These are phyloP conservation scores for Drosophila robusta DNA, from an alignment of 2,888 invertebrate genomes.

Conservation along the genomic window DNA sequence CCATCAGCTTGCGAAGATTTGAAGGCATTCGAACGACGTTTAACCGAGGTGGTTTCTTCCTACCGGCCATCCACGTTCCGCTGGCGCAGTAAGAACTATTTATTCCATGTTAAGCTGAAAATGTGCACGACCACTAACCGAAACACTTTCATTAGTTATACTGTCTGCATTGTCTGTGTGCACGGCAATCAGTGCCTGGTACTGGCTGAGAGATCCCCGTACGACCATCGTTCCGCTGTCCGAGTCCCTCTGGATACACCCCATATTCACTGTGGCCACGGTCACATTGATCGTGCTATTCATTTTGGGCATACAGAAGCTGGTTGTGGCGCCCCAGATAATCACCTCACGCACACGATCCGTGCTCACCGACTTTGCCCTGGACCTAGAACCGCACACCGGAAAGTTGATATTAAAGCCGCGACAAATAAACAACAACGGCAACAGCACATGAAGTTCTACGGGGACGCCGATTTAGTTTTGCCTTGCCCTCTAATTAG, in stretches of 20 bases:
- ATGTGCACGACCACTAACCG: not conserved
- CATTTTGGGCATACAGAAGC: constrained; percentile 96
- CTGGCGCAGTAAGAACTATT: constrained; percentile 94
- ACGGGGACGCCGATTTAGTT: constrained; percentile 34
- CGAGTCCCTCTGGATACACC: constrained; percentile 96
- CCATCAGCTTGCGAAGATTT: constrained; percentile 98
- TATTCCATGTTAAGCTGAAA: not conserved
- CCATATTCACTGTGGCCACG: constrained; percentile 96
- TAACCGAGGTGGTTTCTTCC: constrained; percentile 98
- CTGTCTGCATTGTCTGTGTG: constrained; percentile 94
- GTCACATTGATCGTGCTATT: constrained; percentile 93
- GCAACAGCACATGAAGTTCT: constrained; percentile 63
- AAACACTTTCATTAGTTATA: constrained; percentile 88
- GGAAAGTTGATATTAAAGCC: constrained; percentile 98
- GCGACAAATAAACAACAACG: constrained; percentile 87
- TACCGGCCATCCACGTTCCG: constrained; percentile 96
- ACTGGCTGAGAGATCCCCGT: constrained; percentile 97
- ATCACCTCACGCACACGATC: constrained; percentile 95
- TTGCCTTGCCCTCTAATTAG: constrained; percentile 31
- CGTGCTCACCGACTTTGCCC: constrained; percentile 97
- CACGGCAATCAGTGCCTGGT: constrained; percentile 97
- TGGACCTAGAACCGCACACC: constrained; percentile 88
- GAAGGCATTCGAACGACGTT: constrained; percentile 98
- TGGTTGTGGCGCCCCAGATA: constrained; percentile 98
- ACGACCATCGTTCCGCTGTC: constrained; percentile 96